These are phyloP conservation scores for Suillia variegata DNA, from an alignment of 2,888 invertebrate genomes.

Conservation along the genomic window DNA sequence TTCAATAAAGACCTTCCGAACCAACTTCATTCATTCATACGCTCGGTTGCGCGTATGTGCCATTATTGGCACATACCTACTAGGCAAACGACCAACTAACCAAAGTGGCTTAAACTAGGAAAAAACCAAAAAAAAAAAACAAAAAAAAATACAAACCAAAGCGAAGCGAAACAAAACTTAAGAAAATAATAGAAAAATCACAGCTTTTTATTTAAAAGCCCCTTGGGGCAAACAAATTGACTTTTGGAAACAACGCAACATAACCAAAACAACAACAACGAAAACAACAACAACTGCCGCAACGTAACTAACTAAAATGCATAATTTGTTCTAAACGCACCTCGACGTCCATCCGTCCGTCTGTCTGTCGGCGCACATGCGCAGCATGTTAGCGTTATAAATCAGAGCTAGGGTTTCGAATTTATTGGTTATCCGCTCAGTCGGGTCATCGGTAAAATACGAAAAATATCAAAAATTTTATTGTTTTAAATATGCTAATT, in stretches of 20 bases:
- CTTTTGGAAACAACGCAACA: neutral
- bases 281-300: neutral
- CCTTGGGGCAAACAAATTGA: constrained; percentile 5
- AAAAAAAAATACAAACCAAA: no score
- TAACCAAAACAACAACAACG: neutral
- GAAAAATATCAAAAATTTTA: no score
- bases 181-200: no score
- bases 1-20: neutral
- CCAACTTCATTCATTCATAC: neutral
- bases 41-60: neutral
- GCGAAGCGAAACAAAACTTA: no score
- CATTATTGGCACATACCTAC: neutral
- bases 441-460: no score
- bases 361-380: no score
- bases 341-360: no score
- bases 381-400: no score
- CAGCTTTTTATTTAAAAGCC: constrained; percentile 2
- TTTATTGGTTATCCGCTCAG: no score
- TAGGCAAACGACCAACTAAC: neutral
- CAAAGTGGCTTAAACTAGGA: neutral
- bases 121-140: no score
- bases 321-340: constrained; percentile 7
- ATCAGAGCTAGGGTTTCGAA: no score
- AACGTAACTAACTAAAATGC: neutral
- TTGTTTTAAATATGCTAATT: no score